Evolutionary conservation across 2,113 vertebrate species (phyloP), one percentile per base, ranked within the genome.

Genomic region (Thomomys bottae): DNA sequence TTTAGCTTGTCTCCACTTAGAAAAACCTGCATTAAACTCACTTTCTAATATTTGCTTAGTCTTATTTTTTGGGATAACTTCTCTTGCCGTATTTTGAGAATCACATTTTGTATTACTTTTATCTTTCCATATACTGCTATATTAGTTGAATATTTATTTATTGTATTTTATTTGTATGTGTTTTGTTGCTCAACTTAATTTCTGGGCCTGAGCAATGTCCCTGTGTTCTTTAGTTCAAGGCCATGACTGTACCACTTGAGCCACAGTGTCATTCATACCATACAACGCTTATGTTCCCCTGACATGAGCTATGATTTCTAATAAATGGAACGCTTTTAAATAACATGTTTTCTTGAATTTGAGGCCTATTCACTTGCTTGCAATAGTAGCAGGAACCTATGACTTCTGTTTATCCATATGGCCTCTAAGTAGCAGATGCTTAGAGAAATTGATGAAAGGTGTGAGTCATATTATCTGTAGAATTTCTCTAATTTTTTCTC

Each of bases 381-480:
- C 84, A 83, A 96, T 95, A 93, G 92, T 70, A 97, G 92, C 90
- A 59, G 84, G 81, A 97, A 96, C 94, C 91, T 93, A 87, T 84
- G 38, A 96, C 71, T 97, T 96, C 89, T 97, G 86, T 96, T 96
- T 91, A 92, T 63, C 94, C 94, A 95, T 96, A 95, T 97, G 96
- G 94, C 90, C 67, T 70, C 82, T 87, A 90, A 94, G 83, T 93
- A 97, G 73, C 96, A 97, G 97, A 97, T 97, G 96, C 92, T 96
- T 94, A 67, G n/a, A 81, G 21, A 95, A 95, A 87, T 6, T 97
- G 95, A 92, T 95, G 89, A 96, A 96, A 97, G 94, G 89, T 96
- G 87, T 97, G 96, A 97, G 92, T 97, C 95, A 97, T 96, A 90
- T 92, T 96, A 95, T 96, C 94, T 96, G 79, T 54, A 97, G 94